Evolutionary conservation across 1,140 invertebrate species (phyloP), one percentile per base, ranked within the genome.

Genomic region (Drosophila equinoxialis): DNA sequence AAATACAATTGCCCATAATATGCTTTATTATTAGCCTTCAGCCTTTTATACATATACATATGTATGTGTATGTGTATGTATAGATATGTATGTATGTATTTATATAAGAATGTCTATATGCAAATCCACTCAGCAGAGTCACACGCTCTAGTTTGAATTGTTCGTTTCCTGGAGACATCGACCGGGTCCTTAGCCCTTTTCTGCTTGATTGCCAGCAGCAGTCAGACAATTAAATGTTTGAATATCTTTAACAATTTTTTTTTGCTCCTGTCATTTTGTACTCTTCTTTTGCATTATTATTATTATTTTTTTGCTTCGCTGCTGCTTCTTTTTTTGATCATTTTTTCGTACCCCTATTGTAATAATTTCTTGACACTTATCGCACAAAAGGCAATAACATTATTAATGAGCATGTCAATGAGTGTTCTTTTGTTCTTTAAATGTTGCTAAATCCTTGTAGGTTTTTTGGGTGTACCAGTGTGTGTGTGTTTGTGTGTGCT

Each of bases 391-490:
- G 84, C 85, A 89, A 89, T 89, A 89, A 89, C 80, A 90, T 89
- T 90, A 89, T 89, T 89, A 89, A 89, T 89, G 84, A 89, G 85
- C 85, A 89, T 89, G 84, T 89, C 84, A 89, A 89, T 89, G 84
- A 90, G 84, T 61, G 70, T 81, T 80, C 58, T 83, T 51, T 87
- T 87, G 79, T 87, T 67, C 57, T 37, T 51, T 59, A 59, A 37
- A 59, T 59, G 33, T 37, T 59, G 33, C 35, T 59, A 59, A 59
- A 59, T 59, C 57, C 57, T 17, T 59, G 17, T 59, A 59, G 45
- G 8, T 51, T 37, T 37, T 11, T 59, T 59, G 35, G 33, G n/a
- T 8, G 20, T 48, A 8, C 6, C 45, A 17, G 2, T 48, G 14
- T 48, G 6, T 45, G n/a, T 48, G 14, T 48, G 42, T 48, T 14